Conservation (phyloP, 2,797 vertebrate genomes). For the Chelonia mydas region DNA sequence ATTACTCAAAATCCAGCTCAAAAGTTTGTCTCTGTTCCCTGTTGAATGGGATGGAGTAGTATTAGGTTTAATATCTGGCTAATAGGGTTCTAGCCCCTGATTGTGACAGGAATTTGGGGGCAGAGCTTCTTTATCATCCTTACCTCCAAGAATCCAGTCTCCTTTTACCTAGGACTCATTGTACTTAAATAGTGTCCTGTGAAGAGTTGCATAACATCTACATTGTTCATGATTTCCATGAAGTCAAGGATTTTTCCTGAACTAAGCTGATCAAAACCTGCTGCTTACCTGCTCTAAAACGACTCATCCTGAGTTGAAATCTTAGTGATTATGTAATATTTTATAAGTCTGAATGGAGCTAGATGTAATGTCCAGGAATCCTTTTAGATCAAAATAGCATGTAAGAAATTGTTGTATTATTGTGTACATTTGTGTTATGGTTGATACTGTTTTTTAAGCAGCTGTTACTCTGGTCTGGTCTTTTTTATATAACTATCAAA, state of each 20-base stretch:
- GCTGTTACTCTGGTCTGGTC: background rate
- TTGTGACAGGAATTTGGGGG: rapidly evolving
- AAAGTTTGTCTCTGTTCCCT: background rate
- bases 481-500: background rate
- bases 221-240: rapidly evolving
- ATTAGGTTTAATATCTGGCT: rapidly evolving
- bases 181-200: rapidly evolving
- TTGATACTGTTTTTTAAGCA: background rate
- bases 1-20: rapidly evolving
- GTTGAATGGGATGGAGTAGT: background rate
- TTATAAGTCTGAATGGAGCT: background rate
- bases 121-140: background rate
- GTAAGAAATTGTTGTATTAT: background rate
- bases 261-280: background rate
- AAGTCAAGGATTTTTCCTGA: background rate
- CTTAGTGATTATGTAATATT: background rate
- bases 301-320: rapidly evolving
- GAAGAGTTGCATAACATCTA: rapidly evolving
- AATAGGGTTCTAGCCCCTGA: rapidly evolving
- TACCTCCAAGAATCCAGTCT: background rate
- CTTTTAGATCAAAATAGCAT: rapidly evolving
- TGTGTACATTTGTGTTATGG: background rate
- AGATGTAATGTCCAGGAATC: background rate
- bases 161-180: rapidly evolving
- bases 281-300: rapidly evolving